These are phyloP conservation scores for Nineta flava DNA, from an alignment of 2,888 invertebrate genomes.

Conservation along the genomic window DNA sequence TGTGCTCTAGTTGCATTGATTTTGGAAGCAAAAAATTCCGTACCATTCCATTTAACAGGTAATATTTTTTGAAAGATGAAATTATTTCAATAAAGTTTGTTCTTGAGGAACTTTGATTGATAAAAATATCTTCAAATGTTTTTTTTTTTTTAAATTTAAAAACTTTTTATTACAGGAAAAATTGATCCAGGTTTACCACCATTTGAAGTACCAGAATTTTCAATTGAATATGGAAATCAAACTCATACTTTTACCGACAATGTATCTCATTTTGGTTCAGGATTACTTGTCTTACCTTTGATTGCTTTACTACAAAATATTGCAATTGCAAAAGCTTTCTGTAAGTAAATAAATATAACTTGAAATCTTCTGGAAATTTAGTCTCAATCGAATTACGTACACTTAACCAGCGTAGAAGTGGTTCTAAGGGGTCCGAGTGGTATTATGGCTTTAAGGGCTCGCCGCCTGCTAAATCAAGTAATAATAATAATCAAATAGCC, in stretches of 20 bases:
- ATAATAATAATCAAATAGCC: too few relatives aligned
- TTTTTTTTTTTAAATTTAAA: too few relatives aligned
- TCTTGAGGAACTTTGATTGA: conserved; percentile 3
- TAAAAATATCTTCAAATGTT: conserved; percentile 3
- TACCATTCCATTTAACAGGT: conserved; percentile 46
- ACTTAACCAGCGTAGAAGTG: too few relatives aligned
- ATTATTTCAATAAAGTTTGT: conserved; percentile 11
- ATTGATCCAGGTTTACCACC: conserved; percentile 45
- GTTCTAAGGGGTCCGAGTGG: too few relatives aligned
- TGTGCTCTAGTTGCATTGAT: conserved; percentile 40
- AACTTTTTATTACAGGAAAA: conserved; percentile 27
- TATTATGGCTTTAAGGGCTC: too few relatives aligned
- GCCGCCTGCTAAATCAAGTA: too few relatives aligned
- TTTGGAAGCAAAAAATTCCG: conserved; percentile 29
- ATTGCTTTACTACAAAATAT: conserved; percentile 62
- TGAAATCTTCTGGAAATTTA: neutral
- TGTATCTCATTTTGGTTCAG: conserved; percentile 45
- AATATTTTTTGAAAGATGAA: too few relatives aligned
- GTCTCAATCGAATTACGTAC: too few relatives aligned
- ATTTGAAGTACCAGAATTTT: conserved; percentile 35
- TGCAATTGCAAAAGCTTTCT: conserved; percentile 73
- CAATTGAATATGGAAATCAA: conserved; percentile 30
- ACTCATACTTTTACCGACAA: conserved; percentile 36
- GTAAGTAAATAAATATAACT: conserved; percentile 34
- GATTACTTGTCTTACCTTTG: conserved; percentile 53